Evolutionary conservation across 2,797 vertebrate species (phyloP).

Genomic region (Peromyscus eremicus): DNA sequence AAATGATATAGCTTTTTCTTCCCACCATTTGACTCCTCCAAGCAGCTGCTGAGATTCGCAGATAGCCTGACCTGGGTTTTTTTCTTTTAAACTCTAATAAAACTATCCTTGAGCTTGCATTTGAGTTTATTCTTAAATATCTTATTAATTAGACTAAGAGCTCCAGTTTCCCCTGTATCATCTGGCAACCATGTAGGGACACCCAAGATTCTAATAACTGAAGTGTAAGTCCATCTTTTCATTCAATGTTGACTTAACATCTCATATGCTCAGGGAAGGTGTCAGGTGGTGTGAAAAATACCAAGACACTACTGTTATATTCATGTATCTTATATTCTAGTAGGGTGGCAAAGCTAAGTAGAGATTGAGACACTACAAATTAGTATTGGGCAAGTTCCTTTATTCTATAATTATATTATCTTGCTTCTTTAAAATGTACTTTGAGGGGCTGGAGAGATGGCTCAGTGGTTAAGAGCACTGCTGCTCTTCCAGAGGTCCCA

Average conservation of each 20-base stretch:
- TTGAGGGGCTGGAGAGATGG: not conserved
- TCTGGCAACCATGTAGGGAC: not conserved
- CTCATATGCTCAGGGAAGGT: not conserved
- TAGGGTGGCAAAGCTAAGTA: not conserved
- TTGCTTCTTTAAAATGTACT: not conserved
- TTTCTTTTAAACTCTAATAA: not conserved
- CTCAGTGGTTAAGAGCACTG: not conserved
- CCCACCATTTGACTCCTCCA: not conserved
- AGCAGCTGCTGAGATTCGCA: not conserved
- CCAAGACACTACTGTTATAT: not conserved
- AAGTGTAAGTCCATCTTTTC: not conserved
- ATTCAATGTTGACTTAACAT: not conserved
- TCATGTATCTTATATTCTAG: not conserved
- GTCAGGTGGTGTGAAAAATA: not conserved
- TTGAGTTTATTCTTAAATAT: not conserved
- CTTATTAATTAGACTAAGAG: not conserved
- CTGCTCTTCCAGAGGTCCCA: not conserved
- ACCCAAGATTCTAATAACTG: not conserved
- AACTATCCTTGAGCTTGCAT: not conserved
- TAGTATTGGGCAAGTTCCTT: not conserved
- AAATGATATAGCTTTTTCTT: not conserved
- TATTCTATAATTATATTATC: not conserved
- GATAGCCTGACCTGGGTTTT: not conserved
- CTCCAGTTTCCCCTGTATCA: not conserved
- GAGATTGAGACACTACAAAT: not conserved